Percentiles rank a stretch among this genome's conserved stretches.
phyloP scores from a whole-genome alignment of 2,888 invertebrate genomes.

The Clitarchus hookeri region DNA sequence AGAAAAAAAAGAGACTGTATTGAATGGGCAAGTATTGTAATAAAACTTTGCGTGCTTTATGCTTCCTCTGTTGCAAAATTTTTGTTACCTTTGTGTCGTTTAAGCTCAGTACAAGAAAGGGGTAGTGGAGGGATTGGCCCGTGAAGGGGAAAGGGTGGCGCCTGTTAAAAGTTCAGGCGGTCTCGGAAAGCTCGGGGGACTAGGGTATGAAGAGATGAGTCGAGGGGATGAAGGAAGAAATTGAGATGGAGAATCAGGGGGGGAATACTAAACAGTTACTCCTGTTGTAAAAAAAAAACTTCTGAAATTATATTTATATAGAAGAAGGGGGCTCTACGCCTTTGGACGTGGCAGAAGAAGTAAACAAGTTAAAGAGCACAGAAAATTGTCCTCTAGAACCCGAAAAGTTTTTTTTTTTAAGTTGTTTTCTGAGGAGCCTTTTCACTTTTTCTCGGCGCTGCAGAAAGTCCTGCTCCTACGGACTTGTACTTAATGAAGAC shows the following conservation, averaged over 20 bases:
- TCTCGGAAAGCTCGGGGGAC: neutral
- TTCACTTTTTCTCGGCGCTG: neutral
- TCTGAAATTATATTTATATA: neutral
- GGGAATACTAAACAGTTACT: conserved; percentile 6
- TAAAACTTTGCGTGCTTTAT: no score
- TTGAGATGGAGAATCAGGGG: neutral
- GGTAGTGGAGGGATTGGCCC: neutral
- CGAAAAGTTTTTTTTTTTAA: neutral
- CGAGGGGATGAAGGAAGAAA: neutral
- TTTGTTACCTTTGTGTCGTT: neutral
- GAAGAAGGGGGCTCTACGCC: neutral
- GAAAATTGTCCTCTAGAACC: conserved; percentile 14
- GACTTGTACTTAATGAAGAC: neutral
- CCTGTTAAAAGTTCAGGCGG: neutral
- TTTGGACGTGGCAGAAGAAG: neutral
- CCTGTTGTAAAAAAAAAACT: neutral
- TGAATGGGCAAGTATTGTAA: no score
- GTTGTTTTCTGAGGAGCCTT: neutral
- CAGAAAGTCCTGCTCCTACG: neutral
- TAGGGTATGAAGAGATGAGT: neutral
- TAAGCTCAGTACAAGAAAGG: neutral
- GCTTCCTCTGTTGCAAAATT: neutral
- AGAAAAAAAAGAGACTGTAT: no score
- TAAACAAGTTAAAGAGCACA: conserved; percentile 14
- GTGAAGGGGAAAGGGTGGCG: neutral